These are phyloP conservation scores for Drosophila lutescens DNA, from an alignment of 2,888 invertebrate genomes.

Conservation along the genomic window DNA sequence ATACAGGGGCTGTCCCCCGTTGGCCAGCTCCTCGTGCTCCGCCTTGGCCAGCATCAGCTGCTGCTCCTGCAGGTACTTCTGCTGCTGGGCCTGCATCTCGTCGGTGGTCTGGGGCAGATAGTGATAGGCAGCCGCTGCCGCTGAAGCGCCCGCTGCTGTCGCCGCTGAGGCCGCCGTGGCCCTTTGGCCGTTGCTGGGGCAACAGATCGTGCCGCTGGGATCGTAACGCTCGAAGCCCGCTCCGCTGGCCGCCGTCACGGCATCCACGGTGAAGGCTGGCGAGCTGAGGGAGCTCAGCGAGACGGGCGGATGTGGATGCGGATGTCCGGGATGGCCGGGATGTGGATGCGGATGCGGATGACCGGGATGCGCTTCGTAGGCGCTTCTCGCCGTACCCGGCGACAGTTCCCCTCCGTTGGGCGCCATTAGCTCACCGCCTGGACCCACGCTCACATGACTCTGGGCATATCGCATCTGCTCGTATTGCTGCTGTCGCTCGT, in stretches of 20 bases:
- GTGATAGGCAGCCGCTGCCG: conserved; percentile 87
- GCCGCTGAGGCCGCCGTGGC: conserved; percentile 39
- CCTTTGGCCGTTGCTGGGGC: conserved; percentile 84
- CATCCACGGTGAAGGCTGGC: conserved; percentile 69
- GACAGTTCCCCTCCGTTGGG: conserved; percentile 71
- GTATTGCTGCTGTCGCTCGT: conserved; percentile 80
- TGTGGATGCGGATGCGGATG: conserved; percentile 66
- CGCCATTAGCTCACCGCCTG: conserved; percentile 51
- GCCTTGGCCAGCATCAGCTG: conserved; percentile 87
- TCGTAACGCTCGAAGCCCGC: conserved; percentile 89
- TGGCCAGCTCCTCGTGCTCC: conserved; percentile 87
- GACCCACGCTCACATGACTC: conserved; percentile 46
- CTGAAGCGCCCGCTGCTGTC: conserved; percentile 33
- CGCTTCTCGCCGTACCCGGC: conserved; percentile 70
- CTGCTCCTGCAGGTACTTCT: conserved; percentile 87
- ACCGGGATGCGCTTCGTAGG: conserved; percentile 76
- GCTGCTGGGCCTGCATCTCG: conserved; percentile 86
- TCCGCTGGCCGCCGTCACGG: conserved; percentile 71
- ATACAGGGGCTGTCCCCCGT: conserved; percentile 89
- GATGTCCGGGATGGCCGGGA: conserved; percentile 65
- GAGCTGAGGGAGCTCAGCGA: conserved; percentile 56
- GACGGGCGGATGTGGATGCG: conserved; percentile 68
- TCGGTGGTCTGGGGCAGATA: conserved; percentile 86
- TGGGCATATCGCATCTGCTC: conserved; percentile 85
- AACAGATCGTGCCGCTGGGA: conserved; percentile 81